These are phyloP conservation scores for Microctenopoma stevenorrisi DNA, from an alignment of 2,797 vertebrate genomes.

Conservation along the genomic window DNA sequence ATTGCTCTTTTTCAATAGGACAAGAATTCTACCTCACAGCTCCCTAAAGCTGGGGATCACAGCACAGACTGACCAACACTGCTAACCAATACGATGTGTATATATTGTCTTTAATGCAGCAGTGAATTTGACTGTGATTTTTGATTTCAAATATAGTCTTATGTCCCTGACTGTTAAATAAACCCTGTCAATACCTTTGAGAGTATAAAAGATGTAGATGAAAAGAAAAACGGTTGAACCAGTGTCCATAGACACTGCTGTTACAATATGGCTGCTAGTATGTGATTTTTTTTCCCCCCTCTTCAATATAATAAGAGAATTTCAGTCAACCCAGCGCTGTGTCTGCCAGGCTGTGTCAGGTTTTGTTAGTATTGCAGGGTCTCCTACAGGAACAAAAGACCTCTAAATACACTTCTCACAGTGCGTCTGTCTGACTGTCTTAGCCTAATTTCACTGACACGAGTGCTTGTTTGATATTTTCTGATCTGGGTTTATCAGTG, in stretches of 20 bases:
- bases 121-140: not conserved
- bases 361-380: conserved; percentile 45
- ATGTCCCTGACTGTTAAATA: not conserved
- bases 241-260: not conserved
- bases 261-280: not conserved
- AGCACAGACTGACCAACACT: conserved; percentile 15
- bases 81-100: not conserved
- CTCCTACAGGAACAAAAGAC: conserved; percentile 56
- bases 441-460: conserved; percentile 21
- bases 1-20: conserved; percentile 58
- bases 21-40: conserved; percentile 12
- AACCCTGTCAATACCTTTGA: not conserved
- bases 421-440: conserved; percentile 28
- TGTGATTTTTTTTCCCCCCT: conserved; percentile 7
- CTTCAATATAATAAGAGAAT: conserved; percentile 20
- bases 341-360: conserved; percentile 58
- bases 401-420: conserved; percentile 31
- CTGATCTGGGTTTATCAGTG: conserved; percentile 11
- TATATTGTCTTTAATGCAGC: conserved; percentile 11
- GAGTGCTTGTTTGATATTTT: conserved; percentile 25
- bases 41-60: conserved; percentile 14
- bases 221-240: not conserved
- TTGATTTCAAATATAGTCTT: not conserved
- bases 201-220: not conserved
- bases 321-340: conserved; percentile 21